Conservation (phyloP, 2,888 invertebrate genomes). For the Amphipyra tragopoginis region DNA sequence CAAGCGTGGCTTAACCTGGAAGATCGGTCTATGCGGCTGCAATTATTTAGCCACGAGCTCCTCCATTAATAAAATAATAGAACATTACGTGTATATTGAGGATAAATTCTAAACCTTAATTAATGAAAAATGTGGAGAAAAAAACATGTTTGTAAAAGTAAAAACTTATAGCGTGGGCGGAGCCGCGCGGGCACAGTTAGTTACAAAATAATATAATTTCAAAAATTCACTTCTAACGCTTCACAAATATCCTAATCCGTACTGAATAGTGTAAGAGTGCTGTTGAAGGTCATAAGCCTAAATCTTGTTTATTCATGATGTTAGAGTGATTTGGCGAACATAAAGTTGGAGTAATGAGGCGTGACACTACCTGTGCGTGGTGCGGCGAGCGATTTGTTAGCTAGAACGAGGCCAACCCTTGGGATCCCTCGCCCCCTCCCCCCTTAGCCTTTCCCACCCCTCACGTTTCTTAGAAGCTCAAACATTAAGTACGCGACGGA, state of each 20-base stretch:
- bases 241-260: slow-evolving; percentile 5
- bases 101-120: too few relatives aligned
- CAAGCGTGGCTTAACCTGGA: too few relatives aligned
- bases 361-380: slow-evolving; percentile 81
- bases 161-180: too few relatives aligned
- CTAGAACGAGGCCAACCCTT: slow-evolving; percentile 71
- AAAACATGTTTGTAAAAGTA: too few relatives aligned
- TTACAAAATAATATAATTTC: slow-evolving; percentile 8
- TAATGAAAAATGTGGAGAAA: too few relatives aligned
- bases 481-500: slow-evolving; percentile 80
- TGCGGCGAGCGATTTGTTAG: slow-evolving; percentile 77
- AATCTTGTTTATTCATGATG: slow-evolving; percentile 78
- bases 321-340: slow-evolving; percentile 79
- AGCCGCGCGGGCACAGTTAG: too few relatives aligned
- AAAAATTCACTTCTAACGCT: slow-evolving; percentile 17
- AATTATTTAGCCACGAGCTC: too few relatives aligned
- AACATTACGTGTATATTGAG: too few relatives aligned
- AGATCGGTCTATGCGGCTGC: too few relatives aligned
- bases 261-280: slow-evolving; percentile 47
- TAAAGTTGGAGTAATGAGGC: slow-evolving; percentile 82
- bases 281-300: slow-evolving; percentile 63
- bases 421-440: slow-evolving; percentile 56
- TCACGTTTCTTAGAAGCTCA: slow-evolving; percentile 69
- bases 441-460: slow-evolving; percentile 52
- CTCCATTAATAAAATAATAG: too few relatives aligned